These are phyloP conservation scores for Drosophila quadrilineata DNA, from an alignment of 1,140 invertebrate species.

Conservation along the genomic window DNA sequence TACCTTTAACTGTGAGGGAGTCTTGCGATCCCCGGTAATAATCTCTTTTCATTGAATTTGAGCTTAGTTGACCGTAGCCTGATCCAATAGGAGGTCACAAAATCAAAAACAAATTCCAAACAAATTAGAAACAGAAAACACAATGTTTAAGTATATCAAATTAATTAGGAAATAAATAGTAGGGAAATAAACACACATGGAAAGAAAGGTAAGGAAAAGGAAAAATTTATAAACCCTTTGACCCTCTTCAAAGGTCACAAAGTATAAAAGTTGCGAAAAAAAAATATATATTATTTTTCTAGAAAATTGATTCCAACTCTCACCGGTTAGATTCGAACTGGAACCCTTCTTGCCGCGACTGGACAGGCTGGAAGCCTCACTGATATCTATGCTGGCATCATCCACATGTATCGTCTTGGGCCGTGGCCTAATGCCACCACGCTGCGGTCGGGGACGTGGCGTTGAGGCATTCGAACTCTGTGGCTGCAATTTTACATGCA, in stretches of 20 bases:
- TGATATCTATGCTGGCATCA: constrained; percentile 87
- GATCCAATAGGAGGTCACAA: constrained; percentile 33
- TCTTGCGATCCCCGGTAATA: constrained; percentile 94
- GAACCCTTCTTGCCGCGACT: constrained; percentile 90
- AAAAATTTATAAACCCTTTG: too few species aligned
- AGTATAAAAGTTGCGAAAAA: too few species aligned
- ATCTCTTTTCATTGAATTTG: constrained; percentile 89
- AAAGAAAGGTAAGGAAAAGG: too few species aligned
- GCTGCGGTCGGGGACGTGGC: constrained; percentile 85
- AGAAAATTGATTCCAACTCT: constrained; percentile 40
- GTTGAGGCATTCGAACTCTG: constrained; percentile 77
- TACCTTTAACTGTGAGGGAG: constrained; percentile 87
- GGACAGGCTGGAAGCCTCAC: constrained; percentile 88
- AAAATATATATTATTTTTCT: too few species aligned
- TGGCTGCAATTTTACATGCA: constrained; percentile 82
- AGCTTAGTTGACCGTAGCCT: constrained; percentile 81
- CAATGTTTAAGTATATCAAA: constrained; percentile 19
- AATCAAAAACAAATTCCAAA: constrained; percentile 76
- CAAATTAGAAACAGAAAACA: constrained; percentile 36
- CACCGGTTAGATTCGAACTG: constrained; percentile 90
- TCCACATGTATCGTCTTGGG: constrained; percentile 95
- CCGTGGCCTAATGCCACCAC: constrained; percentile 84
- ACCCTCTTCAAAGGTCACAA: too few species aligned
- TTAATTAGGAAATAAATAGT: constrained; percentile 48
- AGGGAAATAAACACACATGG: constrained; percentile 19